Evolutionary conservation across 2,797 vertebrate genomes (phyloP).

Genomic region (Fringilla coelebs): DNA sequence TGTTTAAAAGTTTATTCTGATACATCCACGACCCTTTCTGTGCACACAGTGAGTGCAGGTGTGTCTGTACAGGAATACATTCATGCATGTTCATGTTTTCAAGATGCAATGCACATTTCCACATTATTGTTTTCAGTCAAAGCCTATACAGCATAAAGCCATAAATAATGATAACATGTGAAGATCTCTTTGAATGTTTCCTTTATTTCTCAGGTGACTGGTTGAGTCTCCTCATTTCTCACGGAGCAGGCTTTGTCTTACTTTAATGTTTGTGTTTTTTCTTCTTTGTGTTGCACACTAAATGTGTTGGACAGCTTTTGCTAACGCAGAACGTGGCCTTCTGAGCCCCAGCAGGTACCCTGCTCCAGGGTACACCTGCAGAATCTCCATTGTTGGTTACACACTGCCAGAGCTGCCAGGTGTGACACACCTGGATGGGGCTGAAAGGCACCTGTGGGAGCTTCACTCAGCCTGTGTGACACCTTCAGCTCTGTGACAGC

Average conservation of each 20-base stretch:
- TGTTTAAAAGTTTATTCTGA: neutral
- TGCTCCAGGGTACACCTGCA: neutral
- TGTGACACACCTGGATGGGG: neutral
- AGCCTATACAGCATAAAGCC: neutral
- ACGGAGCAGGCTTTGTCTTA: neutral
- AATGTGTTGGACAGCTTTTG: neutral
- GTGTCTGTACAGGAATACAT: rapidly evolving
- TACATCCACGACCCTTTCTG: neutral
- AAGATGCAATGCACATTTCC: neutral
- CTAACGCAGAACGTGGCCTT: neutral
- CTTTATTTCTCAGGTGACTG: neutral
- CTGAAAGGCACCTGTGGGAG: neutral
- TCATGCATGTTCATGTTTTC: neutral
- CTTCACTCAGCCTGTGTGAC: rapidly evolving
- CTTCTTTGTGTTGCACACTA: neutral
- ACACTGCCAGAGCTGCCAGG: rapidly evolving
- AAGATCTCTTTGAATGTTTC: neutral
- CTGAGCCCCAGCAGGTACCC: neutral
- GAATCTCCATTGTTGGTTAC: rapidly evolving
- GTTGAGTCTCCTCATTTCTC: neutral
- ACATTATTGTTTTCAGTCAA: neutral
- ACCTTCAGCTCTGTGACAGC: neutral
- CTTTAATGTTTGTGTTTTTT: neutral
- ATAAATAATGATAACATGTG: neutral
- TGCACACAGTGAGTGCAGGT: neutral